A percentile compares a stretch with the other conserved stretches of the same genome.
These are phyloP conservation scores for Mesembrinibis cayennensis DNA, from an alignment of 2,113 vertebrate genomes.

Conservation along the genomic window DNA sequence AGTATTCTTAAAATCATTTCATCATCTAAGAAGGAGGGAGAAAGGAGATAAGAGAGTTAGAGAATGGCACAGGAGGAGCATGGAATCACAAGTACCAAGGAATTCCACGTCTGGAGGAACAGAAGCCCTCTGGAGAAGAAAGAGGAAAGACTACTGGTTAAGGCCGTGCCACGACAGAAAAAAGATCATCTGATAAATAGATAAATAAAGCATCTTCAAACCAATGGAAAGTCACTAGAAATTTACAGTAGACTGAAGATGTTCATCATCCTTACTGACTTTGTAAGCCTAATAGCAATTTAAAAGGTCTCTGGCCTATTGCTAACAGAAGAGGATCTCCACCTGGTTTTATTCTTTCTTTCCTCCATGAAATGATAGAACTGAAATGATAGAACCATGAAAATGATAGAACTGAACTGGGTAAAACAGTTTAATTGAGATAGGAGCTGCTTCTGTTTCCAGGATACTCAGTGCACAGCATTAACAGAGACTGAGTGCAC, in stretches of 20 bases:
- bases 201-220: background rate
- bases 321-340: background rate
- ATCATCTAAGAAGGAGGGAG: background rate
- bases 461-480: background rate
- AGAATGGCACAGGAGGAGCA: background rate
- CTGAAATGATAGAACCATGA: background rate
- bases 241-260: background rate
- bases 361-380: background rate
- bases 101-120: background rate
- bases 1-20: background rate
- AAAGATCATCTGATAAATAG: background rate
- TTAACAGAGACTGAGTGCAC: background rate
- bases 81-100: background rate
- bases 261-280: background rate
- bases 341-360: background rate
- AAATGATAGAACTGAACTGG: background rate
- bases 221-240: background rate
- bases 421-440: background rate
- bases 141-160: background rate
- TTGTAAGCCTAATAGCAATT: background rate
- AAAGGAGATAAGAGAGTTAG: background rate
- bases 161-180: background rate
- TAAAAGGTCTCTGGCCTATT: background rate
- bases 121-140: background rate
- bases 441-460: background rate